Conservation (phyloP, 2,113 vertebrate genomes). For the Heliornis fulica region DNA sequence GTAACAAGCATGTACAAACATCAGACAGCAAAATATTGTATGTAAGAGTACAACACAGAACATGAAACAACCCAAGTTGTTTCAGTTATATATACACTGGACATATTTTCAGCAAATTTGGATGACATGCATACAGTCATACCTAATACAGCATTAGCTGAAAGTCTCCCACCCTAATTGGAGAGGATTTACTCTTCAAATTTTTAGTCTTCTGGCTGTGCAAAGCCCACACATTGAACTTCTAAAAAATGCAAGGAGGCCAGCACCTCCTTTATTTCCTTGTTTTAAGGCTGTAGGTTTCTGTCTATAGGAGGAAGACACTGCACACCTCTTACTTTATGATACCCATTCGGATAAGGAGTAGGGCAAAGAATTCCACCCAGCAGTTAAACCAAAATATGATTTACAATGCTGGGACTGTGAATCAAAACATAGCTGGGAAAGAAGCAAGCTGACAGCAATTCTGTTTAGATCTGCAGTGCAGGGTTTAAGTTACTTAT, state of each 20-base stretch:
- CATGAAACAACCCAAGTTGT: not conserved
- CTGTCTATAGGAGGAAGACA: not conserved
- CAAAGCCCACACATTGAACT: not conserved
- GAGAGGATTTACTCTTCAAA: not conserved
- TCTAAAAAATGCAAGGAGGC: not conserved
- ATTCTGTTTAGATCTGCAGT: not conserved
- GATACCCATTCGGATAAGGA: not conserved
- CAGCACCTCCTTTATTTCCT: not conserved
- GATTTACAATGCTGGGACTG: not conserved
- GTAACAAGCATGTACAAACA: not conserved
- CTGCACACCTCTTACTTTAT: not conserved
- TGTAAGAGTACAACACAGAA: not conserved
- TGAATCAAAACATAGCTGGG: not conserved
- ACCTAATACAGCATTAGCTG: not conserved
- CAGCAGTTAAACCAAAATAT: not conserved
- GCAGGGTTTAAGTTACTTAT: not conserved
- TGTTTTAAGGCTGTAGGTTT: not conserved
- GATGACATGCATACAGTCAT: not conserved
- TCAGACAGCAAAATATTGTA: not conserved
- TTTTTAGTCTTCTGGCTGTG: not conserved
- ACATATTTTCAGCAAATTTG: not conserved
- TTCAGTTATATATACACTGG: not conserved
- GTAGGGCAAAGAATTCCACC: not conserved
- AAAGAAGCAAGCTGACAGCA: not conserved
- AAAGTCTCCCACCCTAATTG: not conserved